phyloP scores from a whole-genome alignment of 2,797 vertebrate species.

The Cynodonichthys magdalenae region DNA sequence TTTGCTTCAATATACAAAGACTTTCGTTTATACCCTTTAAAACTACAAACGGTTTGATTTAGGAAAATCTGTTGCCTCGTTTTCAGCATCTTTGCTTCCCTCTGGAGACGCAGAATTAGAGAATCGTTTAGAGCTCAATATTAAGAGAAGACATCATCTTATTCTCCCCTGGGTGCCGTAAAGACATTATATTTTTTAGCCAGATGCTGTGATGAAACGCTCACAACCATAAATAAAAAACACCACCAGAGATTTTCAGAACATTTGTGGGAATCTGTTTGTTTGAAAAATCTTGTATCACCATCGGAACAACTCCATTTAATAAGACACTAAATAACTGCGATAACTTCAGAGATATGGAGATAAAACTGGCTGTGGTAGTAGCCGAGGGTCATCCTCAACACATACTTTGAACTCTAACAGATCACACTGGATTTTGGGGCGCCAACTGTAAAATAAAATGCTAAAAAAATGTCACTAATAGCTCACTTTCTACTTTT shows the following conservation, averaged over 20 bases:
- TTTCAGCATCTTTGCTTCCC: constrained; percentile 13
- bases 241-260: constrained; percentile 17
- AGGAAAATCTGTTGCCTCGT: constrained; percentile 39
- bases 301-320: too few relatives aligned
- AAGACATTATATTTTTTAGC: constrained; percentile 47
- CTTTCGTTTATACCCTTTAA: too few relatives aligned
- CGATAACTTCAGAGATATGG: too few relatives aligned
- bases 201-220: constrained; percentile 55
- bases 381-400: too few relatives aligned
- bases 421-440: too few relatives aligned
- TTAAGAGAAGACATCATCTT: constrained; percentile 33
- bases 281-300: too few relatives aligned
- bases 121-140: constrained; percentile 14
- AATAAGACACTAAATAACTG: too few relatives aligned
- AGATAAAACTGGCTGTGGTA: too few relatives aligned
- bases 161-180: constrained; percentile 29
- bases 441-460: too few relatives aligned
- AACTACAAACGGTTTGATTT: constrained; percentile 7
- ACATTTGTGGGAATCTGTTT: background rate
- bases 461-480: too few relatives aligned
- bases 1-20: background rate
- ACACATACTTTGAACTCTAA: too few relatives aligned
- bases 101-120: constrained; percentile 52
- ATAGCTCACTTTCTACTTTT: too few relatives aligned
- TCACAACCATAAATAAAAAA: constrained; percentile 33